Base-by-base conservation (phyloP, 2,113 vertebrate genomes). In the Ranitomeya variabilis region DNA sequence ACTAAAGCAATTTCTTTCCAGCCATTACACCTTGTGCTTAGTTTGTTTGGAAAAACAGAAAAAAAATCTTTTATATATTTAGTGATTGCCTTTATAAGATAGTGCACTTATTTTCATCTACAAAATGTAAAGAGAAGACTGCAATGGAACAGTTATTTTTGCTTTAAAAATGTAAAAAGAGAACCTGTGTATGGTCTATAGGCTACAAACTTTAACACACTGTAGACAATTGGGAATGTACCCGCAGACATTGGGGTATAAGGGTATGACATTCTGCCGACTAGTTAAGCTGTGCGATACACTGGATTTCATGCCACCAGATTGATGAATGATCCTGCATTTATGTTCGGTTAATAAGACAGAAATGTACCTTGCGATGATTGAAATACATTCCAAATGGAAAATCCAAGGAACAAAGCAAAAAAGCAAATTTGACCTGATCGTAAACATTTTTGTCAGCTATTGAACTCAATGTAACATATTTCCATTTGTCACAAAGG, bases 1-100 rank as follows among this genome's bases (percentile, higher is more conserved):
- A 84, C 82, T 52, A 55, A 84, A 84, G 82, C 82, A 84, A 84
- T 84, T 84, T 84, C 82, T 84, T 83, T 52, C 52, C 81, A 83
- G 81, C 21, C 64, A 84, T 69, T 62, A 55, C 64, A 84, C 82
- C 82, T 71, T 84, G 64, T 71, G 82, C 82, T 26, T 84, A 51
- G 82, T 69, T 84, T 84, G 82, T 84, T 84, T 84, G 82, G 82
- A 84, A 55, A 69, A 84, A 84, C 71, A 71, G 64, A 16, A 80
- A 80, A 80, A 82, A 37, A 45, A 55, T n/a, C 19, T 69, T 69
- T 52, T 83, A 23, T 83, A 51, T 55, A 45, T 84, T 84, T 18
- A 23, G 14, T 71, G 64, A 69, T 55, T 84, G 21, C 66, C 69
- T 69, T 69, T 84, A 66, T 71, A 84, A 54, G 21, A 71, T 23